These are phyloP conservation scores for Bombyx huttoni DNA, from an alignment of 2,888 invertebrate species.

Conservation along the genomic window DNA sequence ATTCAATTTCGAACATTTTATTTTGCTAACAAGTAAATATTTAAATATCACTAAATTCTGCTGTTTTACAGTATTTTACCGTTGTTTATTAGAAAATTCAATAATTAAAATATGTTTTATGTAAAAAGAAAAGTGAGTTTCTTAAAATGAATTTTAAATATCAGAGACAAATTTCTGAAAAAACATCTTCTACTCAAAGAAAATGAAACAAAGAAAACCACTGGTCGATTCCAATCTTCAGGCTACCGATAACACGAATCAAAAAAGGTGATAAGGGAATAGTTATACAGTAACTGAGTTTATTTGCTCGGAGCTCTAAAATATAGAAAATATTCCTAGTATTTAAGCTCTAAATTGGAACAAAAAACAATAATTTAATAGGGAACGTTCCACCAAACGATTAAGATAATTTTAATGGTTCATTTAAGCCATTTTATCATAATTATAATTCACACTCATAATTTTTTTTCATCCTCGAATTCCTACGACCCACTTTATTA, in stretches of 20 bases:
- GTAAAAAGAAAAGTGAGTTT: not conserved
- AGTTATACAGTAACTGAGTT: not conserved
- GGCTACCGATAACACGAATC: conserved; percentile 7
- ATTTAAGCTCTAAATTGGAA: conserved; percentile 10
- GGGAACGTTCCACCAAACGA: conserved; percentile 6
- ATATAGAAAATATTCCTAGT: not conserved
- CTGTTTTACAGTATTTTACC: not conserved
- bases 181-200: not conserved
- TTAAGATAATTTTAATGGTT: too few relatives aligned
- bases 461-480: too few relatives aligned
- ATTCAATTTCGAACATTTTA: conserved; percentile 10
- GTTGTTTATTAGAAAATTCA: not conserved
- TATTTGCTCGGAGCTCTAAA: too few relatives aligned
- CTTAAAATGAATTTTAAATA: not conserved
- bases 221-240: conserved; percentile 18
- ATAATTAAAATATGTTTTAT: too few relatives aligned
- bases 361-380: conserved; percentile 15
- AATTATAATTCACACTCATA: too few relatives aligned
- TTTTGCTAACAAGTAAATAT: too few relatives aligned
- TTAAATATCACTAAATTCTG: conserved; percentile 4
- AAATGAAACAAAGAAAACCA: conserved; percentile 15
- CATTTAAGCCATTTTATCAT: too few relatives aligned
- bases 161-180: not conserved
- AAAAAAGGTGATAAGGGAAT: not conserved
- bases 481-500: too few relatives aligned